A percentile compares a stretch with the other conserved stretches of the same genome.
These are phyloP conservation scores for Cylindroiulus punctatus DNA, from an alignment of 2,888 invertebrate species.

Conservation along the genomic window DNA sequence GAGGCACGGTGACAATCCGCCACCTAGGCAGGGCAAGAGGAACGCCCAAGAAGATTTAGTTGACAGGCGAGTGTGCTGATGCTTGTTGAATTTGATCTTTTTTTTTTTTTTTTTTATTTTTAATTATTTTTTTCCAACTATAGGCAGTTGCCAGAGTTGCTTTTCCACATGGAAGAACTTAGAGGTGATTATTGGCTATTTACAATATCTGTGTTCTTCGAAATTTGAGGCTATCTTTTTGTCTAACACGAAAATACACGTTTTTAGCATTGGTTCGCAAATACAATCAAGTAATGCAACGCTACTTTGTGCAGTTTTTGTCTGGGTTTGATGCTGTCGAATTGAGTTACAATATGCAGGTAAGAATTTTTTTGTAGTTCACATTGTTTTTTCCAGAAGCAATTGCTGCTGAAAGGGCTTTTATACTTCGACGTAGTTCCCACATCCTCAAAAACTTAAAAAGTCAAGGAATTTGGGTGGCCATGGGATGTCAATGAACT, in stretches of 20 bases:
- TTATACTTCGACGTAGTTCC: no score
- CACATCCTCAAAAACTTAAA: no score
- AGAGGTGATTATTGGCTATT: constrained; percentile 71
- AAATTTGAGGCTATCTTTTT: background rate
- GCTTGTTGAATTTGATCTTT: background rate
- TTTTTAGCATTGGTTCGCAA: constrained; percentile 81
- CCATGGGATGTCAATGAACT: no score
- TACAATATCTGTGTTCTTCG: background rate
- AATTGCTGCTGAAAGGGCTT: no score
- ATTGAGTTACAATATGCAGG: constrained; percentile 80
- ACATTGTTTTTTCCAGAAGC: no score
- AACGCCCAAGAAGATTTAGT: constrained; percentile 86
- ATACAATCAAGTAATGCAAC: constrained; percentile 95
- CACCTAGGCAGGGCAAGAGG: constrained; percentile 77
- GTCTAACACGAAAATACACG: background rate
- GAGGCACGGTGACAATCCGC: constrained; percentile 95
- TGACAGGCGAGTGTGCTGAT: constrained; percentile 69
- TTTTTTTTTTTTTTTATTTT: background rate
- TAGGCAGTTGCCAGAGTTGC: constrained; percentile 91
- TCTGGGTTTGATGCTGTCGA: constrained; percentile 95
- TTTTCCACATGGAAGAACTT: constrained; percentile 98
- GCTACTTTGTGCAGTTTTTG: constrained; percentile 97
- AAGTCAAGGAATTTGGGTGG: no score
- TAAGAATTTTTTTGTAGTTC: constrained; percentile 69
- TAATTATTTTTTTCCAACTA: constrained; percentile 56